phyloP scores from a whole-genome alignment of 2,113 vertebrate species.

The Vidua macroura region DNA sequence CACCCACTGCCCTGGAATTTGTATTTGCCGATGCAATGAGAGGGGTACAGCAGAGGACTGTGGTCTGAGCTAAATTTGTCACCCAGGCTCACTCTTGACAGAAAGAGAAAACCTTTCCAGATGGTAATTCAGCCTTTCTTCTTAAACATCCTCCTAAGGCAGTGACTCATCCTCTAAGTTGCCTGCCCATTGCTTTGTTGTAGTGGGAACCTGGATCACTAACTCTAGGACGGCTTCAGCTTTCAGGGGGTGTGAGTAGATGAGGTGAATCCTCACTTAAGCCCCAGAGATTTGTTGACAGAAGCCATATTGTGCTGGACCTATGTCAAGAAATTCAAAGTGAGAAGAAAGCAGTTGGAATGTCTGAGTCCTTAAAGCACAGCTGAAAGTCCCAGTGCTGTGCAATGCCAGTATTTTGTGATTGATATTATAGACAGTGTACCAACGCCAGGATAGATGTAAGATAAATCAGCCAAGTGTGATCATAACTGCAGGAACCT shows the following conservation, averaged over 20 bases:
- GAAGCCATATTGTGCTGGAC: background rate
- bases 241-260: background rate
- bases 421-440: background rate
- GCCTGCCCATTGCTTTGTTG: background rate
- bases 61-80: background rate
- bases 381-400: background rate
- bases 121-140: background rate
- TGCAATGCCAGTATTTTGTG: background rate
- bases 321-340: background rate
- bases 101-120: background rate
- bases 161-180: background rate
- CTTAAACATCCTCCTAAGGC: background rate
- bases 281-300: background rate
- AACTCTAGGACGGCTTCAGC: background rate
- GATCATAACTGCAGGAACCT: background rate
- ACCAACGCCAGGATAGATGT: background rate
- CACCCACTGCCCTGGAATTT: background rate
- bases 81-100: background rate
- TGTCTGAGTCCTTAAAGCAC: background rate
- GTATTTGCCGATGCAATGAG: background rate
- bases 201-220: background rate
- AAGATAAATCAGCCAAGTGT: background rate
- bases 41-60: background rate
- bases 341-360: background rate
- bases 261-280: background rate